Conservation (phyloP, 53 echinoderm and acorn worm genomes). For the Temnopleurus reevesii region DNA sequence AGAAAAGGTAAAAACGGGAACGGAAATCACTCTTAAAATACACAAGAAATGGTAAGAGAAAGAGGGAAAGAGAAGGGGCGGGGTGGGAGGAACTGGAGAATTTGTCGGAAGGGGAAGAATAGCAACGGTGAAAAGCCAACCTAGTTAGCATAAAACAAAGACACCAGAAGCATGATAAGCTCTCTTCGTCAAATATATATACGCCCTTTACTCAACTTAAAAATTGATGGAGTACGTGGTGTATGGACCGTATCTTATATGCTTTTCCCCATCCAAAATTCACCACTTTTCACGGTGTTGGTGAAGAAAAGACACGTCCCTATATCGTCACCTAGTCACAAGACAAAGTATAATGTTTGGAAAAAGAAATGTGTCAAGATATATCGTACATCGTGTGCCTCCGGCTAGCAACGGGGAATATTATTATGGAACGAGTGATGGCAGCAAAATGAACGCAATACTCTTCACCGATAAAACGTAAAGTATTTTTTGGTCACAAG, state of each 20-base stretch:
- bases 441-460: not conserved
- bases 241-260: not conserved
- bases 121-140: not conserved
- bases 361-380: not conserved
- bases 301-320: constrained; percentile 3
- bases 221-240: not conserved
- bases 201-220: not conserved
- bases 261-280: not conserved
- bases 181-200: too few species aligned
- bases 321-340: not conserved
- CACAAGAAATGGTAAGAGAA: not conserved
- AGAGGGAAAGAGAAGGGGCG: too few species aligned
- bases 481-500: too few species aligned
- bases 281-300: constrained; percentile 3
- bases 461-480: not conserved
- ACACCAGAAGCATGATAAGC: not conserved
- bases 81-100: too few species aligned
- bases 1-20: not conserved
- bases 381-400: not conserved
- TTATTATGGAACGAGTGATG: not conserved
- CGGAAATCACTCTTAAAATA: too few species aligned
- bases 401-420: not conserved
- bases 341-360: not conserved
- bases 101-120: too few species aligned
- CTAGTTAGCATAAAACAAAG: not conserved